A percentile compares a stretch with the other conserved stretches of the same genome.
phyloP scores from a whole-genome alignment of 2,888 invertebrate genomes.

The Lissonota sp. region DNA sequence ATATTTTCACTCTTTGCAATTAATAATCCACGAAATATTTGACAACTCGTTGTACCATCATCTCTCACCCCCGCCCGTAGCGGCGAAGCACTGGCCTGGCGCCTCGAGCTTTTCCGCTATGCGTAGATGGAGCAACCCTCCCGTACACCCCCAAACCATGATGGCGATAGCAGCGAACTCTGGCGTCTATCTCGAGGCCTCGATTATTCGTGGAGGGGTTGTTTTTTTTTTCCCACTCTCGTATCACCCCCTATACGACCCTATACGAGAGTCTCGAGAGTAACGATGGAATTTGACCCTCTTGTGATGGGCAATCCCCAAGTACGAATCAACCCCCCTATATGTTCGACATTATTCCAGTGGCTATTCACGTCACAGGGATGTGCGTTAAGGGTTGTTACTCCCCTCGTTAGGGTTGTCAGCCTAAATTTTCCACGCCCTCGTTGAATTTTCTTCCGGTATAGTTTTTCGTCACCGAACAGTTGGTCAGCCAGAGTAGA shows the following conservation, averaged over 20 bases:
- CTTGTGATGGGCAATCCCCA: neutral
- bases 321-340: too few species aligned
- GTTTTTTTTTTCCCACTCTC: neutral
- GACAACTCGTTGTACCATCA: conserved; percentile 28
- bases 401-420: too few species aligned
- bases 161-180: conserved; percentile 36
- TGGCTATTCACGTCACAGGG: too few species aligned
- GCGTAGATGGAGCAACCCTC: conserved; percentile 38
- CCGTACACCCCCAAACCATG: conserved; percentile 20
- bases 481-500: too few species aligned
- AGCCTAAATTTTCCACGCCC: too few species aligned
- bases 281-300: neutral
- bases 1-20: neutral
- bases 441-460: too few species aligned
- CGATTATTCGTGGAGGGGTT: neutral
- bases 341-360: too few species aligned
- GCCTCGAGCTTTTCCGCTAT: conserved; percentile 39
- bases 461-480: too few species aligned
- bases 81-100: conserved; percentile 45
- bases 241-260: neutral
- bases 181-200: neutral
- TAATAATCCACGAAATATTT: neutral
- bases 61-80: conserved; percentile 54
- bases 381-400: too few species aligned
- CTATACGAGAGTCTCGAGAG: neutral